phyloP scores from a whole-genome alignment of 2,113 vertebrate genomes.

The Chamaetylas fuelleborni region DNA sequence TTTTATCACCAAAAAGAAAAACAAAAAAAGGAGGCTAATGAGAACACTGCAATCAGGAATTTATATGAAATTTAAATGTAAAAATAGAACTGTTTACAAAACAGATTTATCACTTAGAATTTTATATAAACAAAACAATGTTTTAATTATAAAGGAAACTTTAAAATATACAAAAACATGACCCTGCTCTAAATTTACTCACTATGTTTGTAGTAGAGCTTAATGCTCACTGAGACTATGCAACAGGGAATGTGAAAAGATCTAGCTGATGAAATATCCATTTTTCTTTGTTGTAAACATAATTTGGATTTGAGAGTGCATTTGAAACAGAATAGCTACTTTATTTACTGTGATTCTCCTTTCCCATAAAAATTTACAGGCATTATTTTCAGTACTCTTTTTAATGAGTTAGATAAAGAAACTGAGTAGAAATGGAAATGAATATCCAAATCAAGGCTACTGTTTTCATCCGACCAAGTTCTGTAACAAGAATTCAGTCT shows the following conservation, averaged over 20 bases:
- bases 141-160: background rate
- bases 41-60: background rate
- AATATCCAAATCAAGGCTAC: background rate
- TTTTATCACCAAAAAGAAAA: background rate
- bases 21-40: background rate
- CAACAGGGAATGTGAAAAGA: background rate
- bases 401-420: background rate
- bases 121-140: background rate
- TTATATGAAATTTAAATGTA: background rate
- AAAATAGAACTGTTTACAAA: background rate
- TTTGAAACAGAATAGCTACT: background rate
- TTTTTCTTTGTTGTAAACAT: background rate
- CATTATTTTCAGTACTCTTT: background rate
- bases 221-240: background rate
- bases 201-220: background rate
- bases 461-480: background rate
- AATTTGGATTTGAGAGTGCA: background rate
- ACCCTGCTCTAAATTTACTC: background rate
- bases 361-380: background rate
- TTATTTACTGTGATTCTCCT: background rate
- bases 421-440: background rate
- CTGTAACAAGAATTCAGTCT: background rate
- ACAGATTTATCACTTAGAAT: background rate
- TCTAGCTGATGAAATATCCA: background rate
- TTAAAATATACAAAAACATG: background rate